Base-by-base conservation (phyloP, 2,888 invertebrate genomes). In the Balanococcus diminutus region DNA sequence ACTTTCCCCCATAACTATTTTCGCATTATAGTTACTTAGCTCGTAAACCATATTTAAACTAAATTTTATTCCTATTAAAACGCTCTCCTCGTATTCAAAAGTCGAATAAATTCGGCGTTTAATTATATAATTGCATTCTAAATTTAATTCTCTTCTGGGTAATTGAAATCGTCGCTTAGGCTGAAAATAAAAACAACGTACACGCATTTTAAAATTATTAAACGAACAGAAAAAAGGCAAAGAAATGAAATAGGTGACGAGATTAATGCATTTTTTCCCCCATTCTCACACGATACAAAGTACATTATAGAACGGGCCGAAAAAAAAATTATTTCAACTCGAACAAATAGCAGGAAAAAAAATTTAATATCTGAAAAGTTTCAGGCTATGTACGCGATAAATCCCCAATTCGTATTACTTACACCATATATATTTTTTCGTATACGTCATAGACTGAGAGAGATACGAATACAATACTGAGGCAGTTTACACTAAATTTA, bases 161-260 rank as follows among this genome's bases (percentile, higher is more conserved):
- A 56, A 56, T 67, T 67, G 67, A 28, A 28, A n/a, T 28, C 61
- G 14, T 67, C 8, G 3, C 19, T 51, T 51, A 51, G 6, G 19
- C n/a, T 3, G 14, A 3, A 67, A 28, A 8, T 46, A 46, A 28
- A 25, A 67, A 28, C 1, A n/a, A 31, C 67, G 16, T 28, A 28
- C 67, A 67, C 67, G 67, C 67, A 28, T 67, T 67, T 67, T 67
- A 67, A 67, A 67, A 67, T 67, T 67, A 67, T 67, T 67, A 67
- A 67, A 61, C 25, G n/a, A 19, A 42, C 46, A 14, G 14, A 46
- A n/a, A 46, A 11, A 22, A 56, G 56, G 22, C 6, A 22, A 22
- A 56, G 22, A 22, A n/a, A 56, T 22, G 22, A 22, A 28, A 11
- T 67, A 28, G 67, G 28, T 16, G 67, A 67, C 28, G 28, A 67